Base-by-base conservation (phyloP, 2,888 invertebrate genomes). In the Limnephilus auricula region DNA sequence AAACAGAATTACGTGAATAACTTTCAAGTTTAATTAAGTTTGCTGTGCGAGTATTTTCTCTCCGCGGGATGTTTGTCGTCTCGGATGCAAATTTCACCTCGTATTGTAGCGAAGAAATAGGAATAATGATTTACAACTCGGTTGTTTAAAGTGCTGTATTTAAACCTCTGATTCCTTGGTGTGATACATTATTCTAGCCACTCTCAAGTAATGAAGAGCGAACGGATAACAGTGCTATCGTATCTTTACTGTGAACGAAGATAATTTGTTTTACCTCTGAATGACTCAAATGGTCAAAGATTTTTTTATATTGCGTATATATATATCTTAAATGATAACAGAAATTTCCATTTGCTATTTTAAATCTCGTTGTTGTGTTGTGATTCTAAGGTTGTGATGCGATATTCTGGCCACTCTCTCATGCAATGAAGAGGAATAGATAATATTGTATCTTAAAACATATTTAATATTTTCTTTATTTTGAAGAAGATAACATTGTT, bases 21-120 rank as follows among this genome's bases (percentile, higher is more conserved):
- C 34, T 32, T 82, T 2, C 18, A 82, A 82, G 34, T 82, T 82
- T 82, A 82, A 82, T 32, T 82, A 82, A 82, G 82, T 82, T 82
- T 25, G 34, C 18, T 82, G 34, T 2, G 82, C 25, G 34, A 37
- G 34, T 18, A 25, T 34, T 34, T 82, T 82, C 82, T 37, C 82
- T 18, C 82, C 34, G 15, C 82, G 82, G 32, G 34, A 82, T 82
- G 34, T 82, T 82, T 82, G 82, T 82, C 32, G 25, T 37, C 34
- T 32, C 25, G 37, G 37, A 82, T 82, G 82, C 82, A 82, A 82
- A 82, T 82, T 82, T 82, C 34, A 34, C n/a, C 9, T 82, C 34
- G 65, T 65, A 65, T 65, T 65, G 65, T n/a, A 25, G 65, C 65
- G 25, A 65, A n/a, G 25, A 65, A 25, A 9, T 65, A 25, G 65